Evolutionary conservation across 1,140 invertebrate species (phyloP).

Genomic region (Drosophila biarmipes): DNA sequence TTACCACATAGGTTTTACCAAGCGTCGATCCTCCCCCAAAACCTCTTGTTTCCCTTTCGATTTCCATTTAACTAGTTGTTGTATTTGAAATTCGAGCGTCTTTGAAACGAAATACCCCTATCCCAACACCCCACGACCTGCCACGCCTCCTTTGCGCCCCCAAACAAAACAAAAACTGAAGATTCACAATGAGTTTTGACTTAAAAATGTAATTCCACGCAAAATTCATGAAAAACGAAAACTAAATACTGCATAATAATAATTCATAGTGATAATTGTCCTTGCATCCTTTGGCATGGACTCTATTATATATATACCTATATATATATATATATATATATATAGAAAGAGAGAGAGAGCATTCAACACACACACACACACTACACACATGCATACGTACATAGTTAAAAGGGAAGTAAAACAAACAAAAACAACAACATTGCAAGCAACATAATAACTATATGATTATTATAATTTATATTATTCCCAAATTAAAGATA

Average conservation of each 20-base stretch:
- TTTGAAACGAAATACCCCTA: conserved; percentile 65
- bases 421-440: conserved; percentile 72
- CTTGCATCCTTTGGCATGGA: conserved; percentile 58
- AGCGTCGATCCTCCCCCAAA: conserved; percentile 4
- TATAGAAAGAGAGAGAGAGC: conserved; percentile 32
- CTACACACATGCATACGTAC: conserved; percentile 65
- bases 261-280: conserved; percentile 71
- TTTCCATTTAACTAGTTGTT: conserved; percentile 67
- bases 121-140: conserved; percentile 10
- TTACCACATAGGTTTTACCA: background rate
- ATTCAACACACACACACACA: conserved; percentile 60
- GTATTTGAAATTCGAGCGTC: conserved; percentile 68
- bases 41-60: conserved; percentile 16
- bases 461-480: conserved; percentile 83
- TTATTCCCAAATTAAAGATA: conserved; percentile 83
- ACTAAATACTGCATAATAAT: conserved; percentile 69
- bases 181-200: conserved; percentile 76
- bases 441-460: conserved; percentile 78
- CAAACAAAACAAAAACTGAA: conserved; percentile 50
- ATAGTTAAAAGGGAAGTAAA: conserved; percentile 78
- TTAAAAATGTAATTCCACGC: conserved; percentile 79
- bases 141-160: conserved; percentile 28
- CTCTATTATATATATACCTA: conserved; percentile 49
- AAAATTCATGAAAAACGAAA: conserved; percentile 66
- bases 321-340: conserved; percentile 34